These are phyloP conservation scores for Euplagia quadripunctaria DNA, from an alignment of 2,888 invertebrate genomes.

Conservation along the genomic window DNA sequence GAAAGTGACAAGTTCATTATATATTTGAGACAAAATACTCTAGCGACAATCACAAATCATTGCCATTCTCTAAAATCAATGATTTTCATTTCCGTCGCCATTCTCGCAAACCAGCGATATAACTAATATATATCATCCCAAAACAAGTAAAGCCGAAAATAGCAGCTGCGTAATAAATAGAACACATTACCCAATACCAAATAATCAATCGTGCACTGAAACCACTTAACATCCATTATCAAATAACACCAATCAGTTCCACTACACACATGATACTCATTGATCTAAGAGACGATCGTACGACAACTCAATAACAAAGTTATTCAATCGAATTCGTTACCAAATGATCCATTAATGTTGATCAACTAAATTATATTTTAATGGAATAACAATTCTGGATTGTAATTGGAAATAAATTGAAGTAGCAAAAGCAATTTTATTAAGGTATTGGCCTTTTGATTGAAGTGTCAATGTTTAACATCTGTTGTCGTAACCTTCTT, in stretches of 20 bases:
- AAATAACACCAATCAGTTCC: constrained; percentile 49
- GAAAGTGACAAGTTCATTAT: too few species aligned
- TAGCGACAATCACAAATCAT: too few species aligned
- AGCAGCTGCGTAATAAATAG: not conserved
- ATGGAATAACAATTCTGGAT: constrained; percentile 15
- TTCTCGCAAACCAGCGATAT: too few species aligned
- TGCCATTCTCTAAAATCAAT: too few species aligned
- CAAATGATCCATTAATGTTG: constrained; percentile 38
- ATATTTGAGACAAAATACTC: too few species aligned
- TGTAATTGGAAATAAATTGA: constrained; percentile 21
- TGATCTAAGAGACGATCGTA: constrained; percentile 43
- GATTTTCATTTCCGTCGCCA: too few species aligned
- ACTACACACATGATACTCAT: constrained; percentile 23
- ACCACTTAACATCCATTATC: constrained; percentile 28
- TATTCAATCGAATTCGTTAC: constrained; percentile 37
- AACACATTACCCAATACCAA: not conserved
- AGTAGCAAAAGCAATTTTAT: not conserved
- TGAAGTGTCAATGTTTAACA: not conserved
- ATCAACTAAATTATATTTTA: constrained; percentile 34
- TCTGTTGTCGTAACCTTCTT: not conserved
- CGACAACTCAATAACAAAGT: constrained; percentile 39
- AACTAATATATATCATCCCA: too few species aligned
- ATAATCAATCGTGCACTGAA: constrained; percentile 9
- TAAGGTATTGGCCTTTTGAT: not conserved
- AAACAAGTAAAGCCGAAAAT: too few species aligned